Evolutionary conservation across 1,140 invertebrate genomes (phyloP).

Genomic region (Rhagoletis pomonella): DNA sequence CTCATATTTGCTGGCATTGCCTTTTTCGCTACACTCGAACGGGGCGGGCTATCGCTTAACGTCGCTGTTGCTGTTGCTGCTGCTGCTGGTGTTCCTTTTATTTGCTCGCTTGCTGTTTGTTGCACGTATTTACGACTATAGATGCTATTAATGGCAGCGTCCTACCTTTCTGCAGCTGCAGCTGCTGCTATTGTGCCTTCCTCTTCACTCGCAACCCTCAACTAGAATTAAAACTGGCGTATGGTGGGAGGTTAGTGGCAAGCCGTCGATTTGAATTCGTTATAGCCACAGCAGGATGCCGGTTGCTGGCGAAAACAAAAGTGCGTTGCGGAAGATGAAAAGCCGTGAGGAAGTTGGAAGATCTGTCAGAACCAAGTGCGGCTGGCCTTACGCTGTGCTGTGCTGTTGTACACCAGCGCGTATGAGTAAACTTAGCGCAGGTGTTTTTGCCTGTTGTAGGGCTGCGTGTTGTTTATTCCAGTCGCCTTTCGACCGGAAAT

Average conservation of each 20-base stretch:
- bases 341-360: background rate
- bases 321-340: background rate
- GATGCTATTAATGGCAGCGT: background rate
- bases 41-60: background rate
- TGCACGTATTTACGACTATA: background rate
- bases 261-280: background rate
- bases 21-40: constrained; percentile 18
- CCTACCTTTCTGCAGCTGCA: no score
- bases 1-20: constrained; percentile 55
- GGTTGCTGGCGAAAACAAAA: background rate
- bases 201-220: background rate
- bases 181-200: no score
- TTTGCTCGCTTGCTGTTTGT: background rate
- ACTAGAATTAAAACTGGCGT: background rate
- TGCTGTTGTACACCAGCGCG: background rate
- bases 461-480: no score
- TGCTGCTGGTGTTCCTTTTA: background rate
- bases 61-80: background rate
- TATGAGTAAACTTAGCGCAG: constrained; percentile 40
- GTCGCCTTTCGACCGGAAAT: constrained; percentile 24
- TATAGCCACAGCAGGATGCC: background rate
- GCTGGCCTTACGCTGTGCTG: background rate
- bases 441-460: background rate
- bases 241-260: no score
- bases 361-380: background rate